Base-by-base conservation (phyloP, 1,140 invertebrate genomes). In the Gonioctena quinquepunctata region DNA sequence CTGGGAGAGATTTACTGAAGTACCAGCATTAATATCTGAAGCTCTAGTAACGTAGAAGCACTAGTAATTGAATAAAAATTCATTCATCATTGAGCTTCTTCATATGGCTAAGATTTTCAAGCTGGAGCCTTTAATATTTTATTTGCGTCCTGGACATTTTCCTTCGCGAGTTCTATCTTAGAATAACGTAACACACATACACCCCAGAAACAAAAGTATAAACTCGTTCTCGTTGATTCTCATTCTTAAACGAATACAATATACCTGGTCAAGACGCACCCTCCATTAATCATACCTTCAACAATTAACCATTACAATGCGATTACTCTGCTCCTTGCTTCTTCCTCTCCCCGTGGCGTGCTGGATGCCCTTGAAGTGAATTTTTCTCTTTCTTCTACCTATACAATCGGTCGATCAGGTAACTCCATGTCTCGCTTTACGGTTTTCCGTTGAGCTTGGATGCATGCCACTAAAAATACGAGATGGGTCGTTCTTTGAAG, bases 351-450 rank as follows among this genome's bases (percentile, higher is more conserved):
- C 18, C 21, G 26, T 23, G 21, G 56, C 26, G 56, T 16, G 21
- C 56, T 26, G 56, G 25, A 59, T 59, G 56, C 56, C 56, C 56
- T 59, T 59, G 56, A 59, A 26, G 56, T 22, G n/a, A n/a, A 25
- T 59, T 59, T 59, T 59, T 59, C 25, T 42, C 16, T n/a, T n/a
- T 52, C 16, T 52, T 19, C 16, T 18, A 7, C 21, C 25, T 26
- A 26, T 25, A 59, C 56, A 59, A 59, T 59, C 21, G 56, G 21
- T 25, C 56, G 56, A 59, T 59, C 56, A 59, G 56, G 56, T 59
- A 59, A 59, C 56, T 25, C 56, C 33, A 13, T 25, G 56, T 59
- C 56, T 59, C 56, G 56, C 56, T 59, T 28, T 59, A 59, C 56
- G 56, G 22, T 59, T 25, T 26, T 59, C 16, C 25, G 56, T 22